phyloP scores from a whole-genome alignment of 23 tunicate species.

The Aplidium turbinatum region DNA sequence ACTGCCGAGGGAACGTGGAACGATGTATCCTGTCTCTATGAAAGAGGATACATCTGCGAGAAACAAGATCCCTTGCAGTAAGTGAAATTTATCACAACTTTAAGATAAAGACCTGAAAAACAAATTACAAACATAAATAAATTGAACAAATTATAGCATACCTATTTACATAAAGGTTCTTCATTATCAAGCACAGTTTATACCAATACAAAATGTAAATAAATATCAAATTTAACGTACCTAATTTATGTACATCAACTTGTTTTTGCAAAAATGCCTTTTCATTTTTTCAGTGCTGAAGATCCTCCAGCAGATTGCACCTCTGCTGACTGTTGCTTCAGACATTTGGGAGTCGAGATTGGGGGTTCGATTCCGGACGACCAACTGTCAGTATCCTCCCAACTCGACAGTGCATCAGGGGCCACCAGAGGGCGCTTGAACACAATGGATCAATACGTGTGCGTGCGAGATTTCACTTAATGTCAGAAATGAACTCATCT shows the following conservation, averaged over 20 bases:
- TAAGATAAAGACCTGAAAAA: too few relatives aligned
- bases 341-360: slow-evolving; percentile 82
- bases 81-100: too few relatives aligned
- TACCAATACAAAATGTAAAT: too few relatives aligned
- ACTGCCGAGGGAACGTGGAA: slow-evolving; percentile 58
- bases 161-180: not conserved
- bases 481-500: too few relatives aligned
- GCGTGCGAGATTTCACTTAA: slow-evolving; percentile 5
- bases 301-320: slow-evolving; percentile 69
- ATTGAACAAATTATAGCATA: too few relatives aligned
- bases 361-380: slow-evolving; percentile 65
- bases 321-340: slow-evolving; percentile 81
- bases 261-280: too few relatives aligned
- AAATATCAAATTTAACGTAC: too few relatives aligned
- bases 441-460: slow-evolving; percentile 73
- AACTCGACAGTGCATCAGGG: slow-evolving; percentile 46
- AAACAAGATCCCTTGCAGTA: slow-evolving; percentile 66
- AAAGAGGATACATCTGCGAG: slow-evolving; percentile 66
- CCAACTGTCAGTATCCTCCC: slow-evolving; percentile 63
- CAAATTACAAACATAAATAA: too few relatives aligned
- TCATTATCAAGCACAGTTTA: too few relatives aligned
- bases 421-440: slow-evolving; percentile 83
- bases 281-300: slow-evolving; percentile 17
- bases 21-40: slow-evolving; percentile 50
- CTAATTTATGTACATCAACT: too few relatives aligned